These are phyloP conservation scores for Bombus fervidus DNA, from an alignment of 1,140 invertebrate species.

Conservation along the genomic window DNA sequence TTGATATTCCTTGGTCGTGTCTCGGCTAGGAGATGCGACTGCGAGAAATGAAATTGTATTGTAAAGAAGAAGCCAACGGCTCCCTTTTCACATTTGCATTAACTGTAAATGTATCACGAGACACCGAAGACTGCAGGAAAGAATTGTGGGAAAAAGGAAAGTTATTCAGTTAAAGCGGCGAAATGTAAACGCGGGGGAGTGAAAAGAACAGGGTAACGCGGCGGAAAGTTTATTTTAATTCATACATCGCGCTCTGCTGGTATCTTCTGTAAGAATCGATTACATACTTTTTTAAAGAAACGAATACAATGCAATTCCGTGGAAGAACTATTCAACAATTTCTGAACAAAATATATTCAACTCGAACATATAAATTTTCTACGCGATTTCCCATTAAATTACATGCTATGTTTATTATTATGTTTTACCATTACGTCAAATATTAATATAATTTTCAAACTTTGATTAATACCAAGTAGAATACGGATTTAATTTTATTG, in stretches of 20 bases:
- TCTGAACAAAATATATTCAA: background rate
- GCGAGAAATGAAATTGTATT: constrained; percentile 56
- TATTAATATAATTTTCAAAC: too few relatives aligned
- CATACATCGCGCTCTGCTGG: constrained; percentile 13
- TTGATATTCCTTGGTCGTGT: constrained; percentile 11
- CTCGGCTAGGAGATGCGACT: constrained; percentile 7
- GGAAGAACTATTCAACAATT: background rate
- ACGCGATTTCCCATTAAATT: background rate
- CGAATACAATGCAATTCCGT: background rate
- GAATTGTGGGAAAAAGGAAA: constrained; percentile 47
- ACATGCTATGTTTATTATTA: too few relatives aligned
- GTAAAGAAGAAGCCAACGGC: constrained; percentile 43
- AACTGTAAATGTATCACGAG: constrained; percentile 54
- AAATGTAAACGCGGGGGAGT: constrained; percentile 33
- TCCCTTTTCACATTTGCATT: constrained; percentile 60
- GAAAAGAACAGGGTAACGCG: constrained; percentile 33
- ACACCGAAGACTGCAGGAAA: constrained; percentile 39
- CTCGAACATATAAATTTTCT: background rate
- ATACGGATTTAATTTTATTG: too few relatives aligned
- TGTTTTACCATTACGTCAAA: too few relatives aligned
- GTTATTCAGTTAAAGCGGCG: constrained; percentile 49
- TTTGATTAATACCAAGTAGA: too few relatives aligned
- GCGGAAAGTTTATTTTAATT: constrained; percentile 57
- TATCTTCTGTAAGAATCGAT: background rate
- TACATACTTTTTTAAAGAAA: background rate